Evolutionary conservation across 2,797 vertebrate genomes (phyloP), one percentile per base, ranked within the genome.

Genomic region (Danio aesculapii): DNA sequence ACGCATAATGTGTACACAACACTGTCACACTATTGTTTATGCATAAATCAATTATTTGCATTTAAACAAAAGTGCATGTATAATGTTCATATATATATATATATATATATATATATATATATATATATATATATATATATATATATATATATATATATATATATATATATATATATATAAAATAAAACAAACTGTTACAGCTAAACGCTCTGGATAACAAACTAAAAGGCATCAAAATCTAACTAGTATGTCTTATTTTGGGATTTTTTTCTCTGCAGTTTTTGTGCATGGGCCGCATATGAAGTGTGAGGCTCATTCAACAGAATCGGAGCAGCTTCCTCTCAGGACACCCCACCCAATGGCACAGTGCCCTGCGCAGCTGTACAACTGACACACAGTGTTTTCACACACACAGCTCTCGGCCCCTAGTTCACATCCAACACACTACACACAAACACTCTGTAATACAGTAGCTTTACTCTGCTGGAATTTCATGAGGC

Each of bases 281-380:
- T 19, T 16, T 50, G 57, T 84, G 61, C 46, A 47, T 75, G 66
- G 49, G 68, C 70, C 68, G 63, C 64, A 43, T 67, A 47, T 62
- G 79, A 75, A 72, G 84, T 80, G 80, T 84, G 76, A 73, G 83
- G 85, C 68, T 86, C 71, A 63, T 85, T 88, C 88, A 88, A 90
- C 85, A 89, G 86, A 89, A 85, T 89, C 77, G 79, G 84, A 63
- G 84, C 84, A 59, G 87, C 88, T 92, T 94, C 91, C 92, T 91
- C 79, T 88, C 84, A 84, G 87, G 86, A 85, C 71, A 88, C 91
- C 91, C 92, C 92, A 92, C 89, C 91, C 93, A 88, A 86, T 89
- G 93, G 92, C 90, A 87, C 84, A 0, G 84, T 86, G 90, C 92
- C 85, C 89, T 85, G 84, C 75, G 83, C 90, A 88, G 89, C 89